Evolutionary conservation across 2,888 invertebrate species (phyloP).

Genomic region (Pyralis farinalis): DNA sequence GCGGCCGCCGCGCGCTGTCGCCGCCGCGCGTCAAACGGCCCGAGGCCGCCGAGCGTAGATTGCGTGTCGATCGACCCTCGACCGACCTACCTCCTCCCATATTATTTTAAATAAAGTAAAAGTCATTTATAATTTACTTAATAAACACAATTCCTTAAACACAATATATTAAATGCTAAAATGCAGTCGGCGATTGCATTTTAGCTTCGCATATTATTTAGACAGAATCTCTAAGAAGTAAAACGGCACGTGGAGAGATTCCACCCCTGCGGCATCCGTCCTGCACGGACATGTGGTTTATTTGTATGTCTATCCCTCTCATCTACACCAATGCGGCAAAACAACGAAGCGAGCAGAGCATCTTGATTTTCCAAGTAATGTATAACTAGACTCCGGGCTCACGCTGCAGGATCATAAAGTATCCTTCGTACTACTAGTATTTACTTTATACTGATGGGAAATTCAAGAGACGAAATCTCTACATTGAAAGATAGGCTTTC

Average conservation of each 20-base stretch:
- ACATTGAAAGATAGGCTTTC: too few relatives aligned
- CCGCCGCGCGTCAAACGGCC: constrained; percentile 36
- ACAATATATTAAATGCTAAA: too few relatives aligned
- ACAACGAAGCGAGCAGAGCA: constrained; percentile 54
- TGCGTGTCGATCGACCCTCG: constrained; percentile 11
- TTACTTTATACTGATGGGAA: too few relatives aligned
- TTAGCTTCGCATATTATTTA: constrained; percentile 2
- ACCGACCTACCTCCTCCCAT: too few relatives aligned
- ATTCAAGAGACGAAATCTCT: too few relatives aligned
- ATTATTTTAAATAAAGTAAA: too few relatives aligned
- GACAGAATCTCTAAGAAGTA: constrained; percentile 6
- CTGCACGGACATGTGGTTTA: constrained; percentile 19
- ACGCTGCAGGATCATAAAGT: constrained; percentile 4
- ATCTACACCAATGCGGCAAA: constrained; percentile 72
- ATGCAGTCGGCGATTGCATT: constrained; percentile 1
- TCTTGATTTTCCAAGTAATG: constrained; percentile 40
- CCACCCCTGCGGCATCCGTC: constrained; percentile 22
- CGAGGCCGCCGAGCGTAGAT: constrained; percentile 22
- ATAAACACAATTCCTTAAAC: too few relatives aligned
- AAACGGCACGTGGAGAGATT: constrained; percentile 26
- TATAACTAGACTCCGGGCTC: constrained; percentile 15
- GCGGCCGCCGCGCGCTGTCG: neutral
- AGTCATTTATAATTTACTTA: too few relatives aligned
- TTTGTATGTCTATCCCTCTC: constrained; percentile 40
- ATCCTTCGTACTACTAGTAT: constrained; percentile 14